Base-by-base conservation (phyloP, 2,113 vertebrate species). In the Platichthys flesus region DNA sequence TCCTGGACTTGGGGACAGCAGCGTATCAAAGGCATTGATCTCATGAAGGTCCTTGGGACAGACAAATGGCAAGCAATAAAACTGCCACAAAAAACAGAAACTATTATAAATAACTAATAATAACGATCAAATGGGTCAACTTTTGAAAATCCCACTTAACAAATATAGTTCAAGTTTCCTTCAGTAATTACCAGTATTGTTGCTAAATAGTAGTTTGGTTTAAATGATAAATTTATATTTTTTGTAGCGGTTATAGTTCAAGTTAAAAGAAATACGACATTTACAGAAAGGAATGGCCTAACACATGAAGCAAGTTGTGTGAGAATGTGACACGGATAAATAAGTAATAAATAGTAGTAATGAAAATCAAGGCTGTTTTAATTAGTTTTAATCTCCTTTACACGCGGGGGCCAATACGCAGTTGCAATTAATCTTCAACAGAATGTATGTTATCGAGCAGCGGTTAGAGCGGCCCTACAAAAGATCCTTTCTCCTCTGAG, bases 401-500 rank as follows among this genome's bases (percentile, higher is more conserved):
- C 62, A 52, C 7, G 0, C 26, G 45, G 64, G 72, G 59, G 76
- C 42, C 35, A 61, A 67, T 68, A 79, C 57, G 67, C 76, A 31
- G 56, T 82, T 66, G 49, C 57, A 71, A 78, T 83, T 88, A 85
- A 90, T 90, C 88, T 84, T 60, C 21, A 65, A 54, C 60, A 82
- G 72, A 88, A 84, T 78, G 76, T 75, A 87, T 62, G 68, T 51
- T 83, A 74, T 56, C 12, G 57, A 31, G 54, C 31, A 54, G 64
- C 61, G 69, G 35, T 78, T 26, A 16, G 56, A 47, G 76, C 31
- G 18, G 65, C 24, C 71, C 64, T 26, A 88, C 90, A 90, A 89
- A 88, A 78, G 86, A 64, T 23, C 57, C 83, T 88, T 92, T 90
- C 77, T 88, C 51, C 70, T 73, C 47, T 61, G 24, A 83, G 81